Conservation (phyloP, 2,888 invertebrate genomes). For the Nomada hirtipes region DNA sequence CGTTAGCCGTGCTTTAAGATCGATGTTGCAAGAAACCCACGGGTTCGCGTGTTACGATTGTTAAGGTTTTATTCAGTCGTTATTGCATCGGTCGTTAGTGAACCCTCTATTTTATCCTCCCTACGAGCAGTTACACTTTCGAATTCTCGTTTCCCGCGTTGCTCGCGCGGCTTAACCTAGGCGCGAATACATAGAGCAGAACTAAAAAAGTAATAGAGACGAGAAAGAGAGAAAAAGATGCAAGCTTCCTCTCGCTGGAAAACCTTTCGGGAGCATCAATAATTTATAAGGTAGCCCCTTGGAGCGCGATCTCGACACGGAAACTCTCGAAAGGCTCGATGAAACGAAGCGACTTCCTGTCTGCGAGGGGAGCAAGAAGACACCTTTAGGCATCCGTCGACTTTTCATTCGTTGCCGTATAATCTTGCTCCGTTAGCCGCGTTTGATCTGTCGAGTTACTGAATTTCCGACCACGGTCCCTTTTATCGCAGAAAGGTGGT, state of each 20-base stretch:
- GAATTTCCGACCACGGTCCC: conserved; percentile 53
- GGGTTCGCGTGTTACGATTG: conserved; percentile 57
- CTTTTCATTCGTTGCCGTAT: conserved; percentile 53
- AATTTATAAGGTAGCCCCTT: conserved; percentile 48
- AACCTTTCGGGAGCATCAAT: conserved; percentile 42
- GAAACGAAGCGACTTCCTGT: conserved; percentile 37
- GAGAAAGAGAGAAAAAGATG: not conserved
- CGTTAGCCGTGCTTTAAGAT: conserved; percentile 63
- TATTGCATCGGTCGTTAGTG: conserved; percentile 62
- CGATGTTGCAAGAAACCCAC: conserved; percentile 68
- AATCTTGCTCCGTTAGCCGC: conserved; percentile 40
- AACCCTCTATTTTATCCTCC: conserved; percentile 28
- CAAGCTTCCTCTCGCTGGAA: conserved; percentile 6
- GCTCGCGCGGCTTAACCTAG: not conserved
- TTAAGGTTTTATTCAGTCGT: conserved; percentile 65
- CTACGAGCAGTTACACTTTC: conserved; percentile 32
- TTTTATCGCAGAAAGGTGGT: conserved; percentile 22
- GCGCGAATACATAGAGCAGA: not conserved
- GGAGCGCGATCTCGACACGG: conserved; percentile 32
- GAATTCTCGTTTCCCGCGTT: conserved; percentile 9
- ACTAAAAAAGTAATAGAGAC: not conserved
- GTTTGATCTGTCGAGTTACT: conserved; percentile 56
- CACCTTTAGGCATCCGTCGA: conserved; percentile 32
- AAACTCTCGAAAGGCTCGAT: conserved; percentile 36
- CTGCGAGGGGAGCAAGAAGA: not conserved